phyloP scores from a whole-genome alignment of 2,113 vertebrate genomes.

The Tylochromis polylepis region DNA sequence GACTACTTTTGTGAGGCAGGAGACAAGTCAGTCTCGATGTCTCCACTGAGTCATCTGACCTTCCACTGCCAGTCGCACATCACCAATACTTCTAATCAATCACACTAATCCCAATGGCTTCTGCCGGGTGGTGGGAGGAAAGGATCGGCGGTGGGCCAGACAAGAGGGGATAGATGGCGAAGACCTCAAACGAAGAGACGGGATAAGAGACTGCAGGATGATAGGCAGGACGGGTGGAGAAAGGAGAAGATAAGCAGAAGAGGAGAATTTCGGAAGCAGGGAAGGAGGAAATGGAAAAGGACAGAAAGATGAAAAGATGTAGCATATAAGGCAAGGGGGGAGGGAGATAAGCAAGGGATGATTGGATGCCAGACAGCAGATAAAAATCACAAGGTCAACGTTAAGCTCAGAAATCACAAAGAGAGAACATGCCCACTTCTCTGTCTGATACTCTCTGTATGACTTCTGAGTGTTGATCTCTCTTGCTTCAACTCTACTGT shows the following conservation, averaged over 20 bases:
- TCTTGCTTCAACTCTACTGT: not conserved
- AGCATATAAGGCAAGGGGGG: not conserved
- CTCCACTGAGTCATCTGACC: conserved; percentile 33
- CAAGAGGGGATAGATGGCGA: not conserved
- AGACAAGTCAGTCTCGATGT: conserved; percentile 27
- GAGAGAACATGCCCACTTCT: conserved; percentile 36
- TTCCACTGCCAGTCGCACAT: conserved; percentile 9
- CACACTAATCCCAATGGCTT: conserved; percentile 24
- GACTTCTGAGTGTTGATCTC: not conserved
- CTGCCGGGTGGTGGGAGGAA: not conserved
- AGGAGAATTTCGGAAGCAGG: not conserved
- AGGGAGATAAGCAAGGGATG: conserved; percentile 53
- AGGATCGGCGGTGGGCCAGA: not conserved
- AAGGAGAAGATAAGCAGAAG: not conserved
- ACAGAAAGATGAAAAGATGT: conserved; percentile 25
- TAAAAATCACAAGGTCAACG: conserved; percentile 62
- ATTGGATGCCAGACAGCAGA: conserved; percentile 58
- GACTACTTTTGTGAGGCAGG: not conserved
- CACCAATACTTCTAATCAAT: conserved; percentile 43
- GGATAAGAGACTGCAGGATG: not conserved
- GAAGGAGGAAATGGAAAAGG: conserved; percentile 6
- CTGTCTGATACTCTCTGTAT: not conserved
- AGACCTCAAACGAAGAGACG: not conserved
- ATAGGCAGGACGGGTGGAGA: not conserved
- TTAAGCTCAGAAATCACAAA: conserved; percentile 56